These are phyloP conservation scores for Trichonephila clavipes DNA, from an alignment of 1,140 invertebrate genomes.

Conservation along the genomic window DNA sequence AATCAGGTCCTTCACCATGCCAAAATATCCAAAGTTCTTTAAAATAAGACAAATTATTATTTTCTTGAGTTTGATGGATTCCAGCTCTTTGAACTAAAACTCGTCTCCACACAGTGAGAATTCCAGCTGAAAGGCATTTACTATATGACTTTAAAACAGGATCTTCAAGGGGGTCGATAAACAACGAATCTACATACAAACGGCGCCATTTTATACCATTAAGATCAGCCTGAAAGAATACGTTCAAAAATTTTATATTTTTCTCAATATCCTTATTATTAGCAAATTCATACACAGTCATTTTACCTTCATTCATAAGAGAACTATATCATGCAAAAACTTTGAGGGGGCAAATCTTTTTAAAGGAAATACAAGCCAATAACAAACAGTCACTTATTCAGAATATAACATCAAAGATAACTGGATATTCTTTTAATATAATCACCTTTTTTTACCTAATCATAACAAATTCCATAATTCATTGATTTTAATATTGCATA, in stretches of 20 bases:
- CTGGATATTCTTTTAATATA: no score
- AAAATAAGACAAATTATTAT: constrained; percentile 47
- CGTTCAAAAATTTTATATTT: neutral
- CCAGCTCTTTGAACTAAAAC: constrained; percentile 77
- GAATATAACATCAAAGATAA: no score
- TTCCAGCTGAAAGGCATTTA: constrained; percentile 94
- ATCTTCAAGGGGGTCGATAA: constrained; percentile 90
- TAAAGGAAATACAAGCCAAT: no score
- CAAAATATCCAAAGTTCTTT: constrained; percentile 99
- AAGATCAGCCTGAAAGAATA: constrained; percentile 91
- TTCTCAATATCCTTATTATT: no score
- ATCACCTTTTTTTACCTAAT: no score
- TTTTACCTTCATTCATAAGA: no score
- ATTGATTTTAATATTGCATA: no score
- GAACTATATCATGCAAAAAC: no score
- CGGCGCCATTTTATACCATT: constrained; percentile 99
- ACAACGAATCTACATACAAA: constrained; percentile 86
- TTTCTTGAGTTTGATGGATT: constrained; percentile 9
- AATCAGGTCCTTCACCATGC: constrained; percentile 97
- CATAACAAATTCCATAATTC: no score
- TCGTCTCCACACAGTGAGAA: constrained; percentile 97
- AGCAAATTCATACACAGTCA: no score
- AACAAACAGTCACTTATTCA: no score
- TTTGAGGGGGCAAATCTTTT: no score
- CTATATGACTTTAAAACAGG: constrained; percentile 95